Percentiles rank a stretch among this genome's conserved stretches.
These are phyloP conservation scores for Biston stratarius DNA, from an alignment of 2,888 invertebrate genomes.

Conservation along the genomic window DNA sequence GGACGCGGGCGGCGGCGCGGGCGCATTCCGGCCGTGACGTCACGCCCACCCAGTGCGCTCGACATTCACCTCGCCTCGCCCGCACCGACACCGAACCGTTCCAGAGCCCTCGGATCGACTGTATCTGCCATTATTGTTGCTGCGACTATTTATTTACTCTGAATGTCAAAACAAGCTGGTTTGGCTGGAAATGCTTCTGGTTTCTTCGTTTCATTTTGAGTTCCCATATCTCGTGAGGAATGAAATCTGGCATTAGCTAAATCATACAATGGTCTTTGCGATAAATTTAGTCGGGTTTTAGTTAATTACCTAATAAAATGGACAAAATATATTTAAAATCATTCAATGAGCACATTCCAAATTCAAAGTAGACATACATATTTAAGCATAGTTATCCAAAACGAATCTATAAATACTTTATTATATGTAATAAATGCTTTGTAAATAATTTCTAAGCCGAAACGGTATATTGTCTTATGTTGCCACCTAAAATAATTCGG, in stretches of 20 bases:
- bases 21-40: slow-evolving; percentile 85
- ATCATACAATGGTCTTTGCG: not conserved
- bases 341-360: too few species aligned
- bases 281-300: too few species aligned
- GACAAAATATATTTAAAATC: too few species aligned
- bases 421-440: too few species aligned
- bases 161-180: slow-evolving; percentile 38
- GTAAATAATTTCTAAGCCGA: too few species aligned
- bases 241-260: not conserved
- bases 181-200: slow-evolving; percentile 1
- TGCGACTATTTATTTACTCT: slow-evolving; percentile 65
- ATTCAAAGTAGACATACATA: too few species aligned
- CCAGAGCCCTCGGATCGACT: slow-evolving; percentile 58
- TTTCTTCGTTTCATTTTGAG: not conserved
- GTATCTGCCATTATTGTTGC: slow-evolving; percentile 75
- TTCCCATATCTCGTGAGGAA: not conserved
- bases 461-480: not conserved
- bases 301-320: too few species aligned
- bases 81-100: slow-evolving; percentile 49
- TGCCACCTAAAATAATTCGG: not conserved
- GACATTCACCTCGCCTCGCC: slow-evolving; percentile 77
- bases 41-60: slow-evolving; percentile 84
- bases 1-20: slow-evolving; percentile 63
- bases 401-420: too few species aligned
- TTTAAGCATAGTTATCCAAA: too few species aligned